Base-by-base conservation (phyloP, 2,113 vertebrate species). In the Pao palembangensis region DNA sequence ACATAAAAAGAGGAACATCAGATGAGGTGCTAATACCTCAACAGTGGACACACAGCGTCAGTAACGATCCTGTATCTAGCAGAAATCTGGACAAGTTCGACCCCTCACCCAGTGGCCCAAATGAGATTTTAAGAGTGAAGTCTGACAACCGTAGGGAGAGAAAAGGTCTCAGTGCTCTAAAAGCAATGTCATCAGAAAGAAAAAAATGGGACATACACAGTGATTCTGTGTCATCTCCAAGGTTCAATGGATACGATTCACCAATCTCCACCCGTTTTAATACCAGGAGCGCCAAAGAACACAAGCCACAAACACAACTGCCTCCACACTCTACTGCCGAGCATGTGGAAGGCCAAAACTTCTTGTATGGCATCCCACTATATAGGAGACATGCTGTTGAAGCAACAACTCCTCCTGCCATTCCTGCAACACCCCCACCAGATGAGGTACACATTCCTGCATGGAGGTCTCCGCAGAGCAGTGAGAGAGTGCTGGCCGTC, bases 111-210 rank as follows among this genome's bases (percentile, higher is more conserved):
- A 13, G 47, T 16, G 67, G 16, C 23, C 61, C 43, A 51, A 25
- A 58, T 50, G 62, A 64, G 4, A 66, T 67, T 20, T 20, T 8
- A 25, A 31, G 3, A 8, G 5, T 20, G 53, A 0, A 13, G 20
- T 46, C 61, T 21, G 64, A 51, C 38, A 34, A 62, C 14, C 62
- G 0, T 6, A 65, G 5, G 0, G 58, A 61, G 21, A 76, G 42
- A 18, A 83, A 58, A 70, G 88, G 88, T 21, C 82, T 87, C 11
- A 48, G 20, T 53, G 86, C 83, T 15, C 38, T 88, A 19, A 86
- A 78, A 74, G 64, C 17, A 17, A 78, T 85, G 68, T 85, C 83
- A 13, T 53, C 67, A 1, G 58, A 78, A 6, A 83, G 80, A 66
- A 48, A 2, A 47, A 41, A 15, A 23, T 89, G 88, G 88, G 82